phyloP scores from a whole-genome alignment of 2,888 invertebrate species.

The Phalera bucephala region DNA sequence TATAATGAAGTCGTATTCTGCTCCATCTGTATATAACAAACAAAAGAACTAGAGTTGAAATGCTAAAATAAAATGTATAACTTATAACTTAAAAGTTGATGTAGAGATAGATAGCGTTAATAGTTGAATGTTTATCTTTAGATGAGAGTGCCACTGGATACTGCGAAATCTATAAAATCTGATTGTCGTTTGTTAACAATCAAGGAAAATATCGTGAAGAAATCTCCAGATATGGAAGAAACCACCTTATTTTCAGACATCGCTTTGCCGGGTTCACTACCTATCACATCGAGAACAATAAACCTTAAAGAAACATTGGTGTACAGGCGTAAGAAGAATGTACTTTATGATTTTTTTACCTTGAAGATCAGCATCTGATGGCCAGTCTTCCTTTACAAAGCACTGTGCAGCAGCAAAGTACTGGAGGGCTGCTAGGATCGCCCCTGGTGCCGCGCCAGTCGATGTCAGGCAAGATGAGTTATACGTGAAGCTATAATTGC shows the following conservation, averaged over 20 bases:
- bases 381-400: neutral
- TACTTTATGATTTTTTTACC: neutral
- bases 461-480: neutral
- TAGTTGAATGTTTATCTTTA: too few species aligned
- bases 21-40: constrained; percentile 20
- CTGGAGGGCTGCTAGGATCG: neutral
- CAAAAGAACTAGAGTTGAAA: neutral
- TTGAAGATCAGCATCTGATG: neutral
- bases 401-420: neutral
- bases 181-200: too few species aligned
- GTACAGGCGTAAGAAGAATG: neutral
- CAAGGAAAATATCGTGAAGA: too few species aligned
- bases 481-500: too few species aligned
- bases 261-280: too few species aligned
- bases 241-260: too few species aligned
- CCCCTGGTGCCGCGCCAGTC: neutral
- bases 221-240: too few species aligned
- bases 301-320: neutral
- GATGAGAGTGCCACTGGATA: too few species aligned
- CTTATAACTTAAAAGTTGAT: neutral
- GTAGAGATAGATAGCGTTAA: neutral
- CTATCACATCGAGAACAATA: too few species aligned
- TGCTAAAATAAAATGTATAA: neutral
- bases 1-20: constrained; percentile 44
- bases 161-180: too few species aligned